These are phyloP conservation scores for Tribolium madens DNA, from an alignment of 1,140 invertebrate genomes.

Conservation along the genomic window DNA sequence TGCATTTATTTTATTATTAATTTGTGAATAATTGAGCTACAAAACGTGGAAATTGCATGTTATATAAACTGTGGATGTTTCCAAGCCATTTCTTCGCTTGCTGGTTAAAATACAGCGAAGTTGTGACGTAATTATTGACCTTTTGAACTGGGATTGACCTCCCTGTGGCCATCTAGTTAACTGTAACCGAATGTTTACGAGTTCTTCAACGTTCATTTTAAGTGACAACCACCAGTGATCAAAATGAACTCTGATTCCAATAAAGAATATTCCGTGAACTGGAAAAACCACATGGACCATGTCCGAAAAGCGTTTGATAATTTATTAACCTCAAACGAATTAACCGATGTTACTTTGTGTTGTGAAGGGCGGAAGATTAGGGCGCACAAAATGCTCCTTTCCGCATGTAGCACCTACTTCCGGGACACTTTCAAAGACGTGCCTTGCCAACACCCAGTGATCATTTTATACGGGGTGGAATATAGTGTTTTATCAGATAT, in stretches of 20 bases:
- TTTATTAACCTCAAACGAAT: conserved; percentile 80
- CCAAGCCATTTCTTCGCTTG: too few relatives aligned
- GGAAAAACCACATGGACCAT: conserved; percentile 83
- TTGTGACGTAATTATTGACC: background rate
- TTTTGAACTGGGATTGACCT: background rate
- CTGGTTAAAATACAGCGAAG: background rate
- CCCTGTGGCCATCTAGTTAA: background rate
- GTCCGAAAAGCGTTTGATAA: conserved; percentile 83
- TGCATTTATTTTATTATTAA: too few relatives aligned
- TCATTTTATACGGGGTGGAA: conserved; percentile 87
- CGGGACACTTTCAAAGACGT: conserved; percentile 87
- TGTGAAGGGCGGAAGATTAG: conserved; percentile 86
- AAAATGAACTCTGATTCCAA: conserved; percentile 9
- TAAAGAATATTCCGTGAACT: conserved; percentile 80
- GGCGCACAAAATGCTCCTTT: conserved; percentile 87
- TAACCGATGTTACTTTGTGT: conserved; percentile 88
- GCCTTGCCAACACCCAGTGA: conserved; percentile 87
- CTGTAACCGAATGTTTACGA: conserved; percentile 27
- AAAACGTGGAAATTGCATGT: too few relatives aligned
- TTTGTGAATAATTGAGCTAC: too few relatives aligned
- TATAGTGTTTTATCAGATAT: conserved; percentile 84
- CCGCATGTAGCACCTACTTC: conserved; percentile 86
- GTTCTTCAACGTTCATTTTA: background rate
- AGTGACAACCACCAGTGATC: background rate
- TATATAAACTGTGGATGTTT: too few relatives aligned